These are phyloP conservation scores for Pygoscelis adeliae DNA, from an alignment of 2,113 vertebrate species.

Conservation along the genomic window DNA sequence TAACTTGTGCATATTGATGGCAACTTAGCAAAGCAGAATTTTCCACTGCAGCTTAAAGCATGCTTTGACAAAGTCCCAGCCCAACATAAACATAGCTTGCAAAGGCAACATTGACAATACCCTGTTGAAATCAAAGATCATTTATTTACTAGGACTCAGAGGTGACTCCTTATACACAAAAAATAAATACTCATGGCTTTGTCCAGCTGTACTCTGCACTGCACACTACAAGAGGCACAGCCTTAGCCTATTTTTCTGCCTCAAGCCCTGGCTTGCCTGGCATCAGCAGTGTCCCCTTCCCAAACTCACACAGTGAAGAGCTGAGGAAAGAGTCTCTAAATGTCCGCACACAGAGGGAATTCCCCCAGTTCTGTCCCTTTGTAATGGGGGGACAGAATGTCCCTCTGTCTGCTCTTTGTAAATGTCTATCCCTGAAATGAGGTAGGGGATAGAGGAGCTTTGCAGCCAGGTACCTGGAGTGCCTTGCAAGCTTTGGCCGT, in stretches of 20 bases:
- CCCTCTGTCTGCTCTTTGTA: background rate
- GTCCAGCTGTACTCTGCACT: fast-evolving
- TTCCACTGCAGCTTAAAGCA: background rate
- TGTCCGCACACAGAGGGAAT: fast-evolving
- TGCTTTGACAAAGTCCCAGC: background rate
- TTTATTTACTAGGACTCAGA: background rate
- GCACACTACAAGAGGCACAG: fast-evolving
- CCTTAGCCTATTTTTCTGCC: background rate
- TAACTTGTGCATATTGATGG: background rate
- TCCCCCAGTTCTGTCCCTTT: background rate
- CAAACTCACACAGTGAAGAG: background rate
- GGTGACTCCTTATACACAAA: background rate
- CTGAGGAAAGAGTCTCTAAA: background rate
- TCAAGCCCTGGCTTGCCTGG: background rate
- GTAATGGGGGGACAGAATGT: too few species aligned
- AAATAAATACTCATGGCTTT: background rate
- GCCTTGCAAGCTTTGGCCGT: background rate
- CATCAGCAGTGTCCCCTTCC: background rate
- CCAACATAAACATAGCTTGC: background rate
- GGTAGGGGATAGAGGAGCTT: background rate
- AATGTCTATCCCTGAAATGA: background rate
- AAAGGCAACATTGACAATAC: background rate
- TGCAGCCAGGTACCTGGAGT: background rate
- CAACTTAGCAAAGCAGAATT: background rate
- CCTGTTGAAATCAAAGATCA: background rate